Percentiles rank a stretch among this genome's conserved stretches.
Conservation (phyloP, 2,797 vertebrate genomes). For the Lutjanus argentimaculatus region DNA sequence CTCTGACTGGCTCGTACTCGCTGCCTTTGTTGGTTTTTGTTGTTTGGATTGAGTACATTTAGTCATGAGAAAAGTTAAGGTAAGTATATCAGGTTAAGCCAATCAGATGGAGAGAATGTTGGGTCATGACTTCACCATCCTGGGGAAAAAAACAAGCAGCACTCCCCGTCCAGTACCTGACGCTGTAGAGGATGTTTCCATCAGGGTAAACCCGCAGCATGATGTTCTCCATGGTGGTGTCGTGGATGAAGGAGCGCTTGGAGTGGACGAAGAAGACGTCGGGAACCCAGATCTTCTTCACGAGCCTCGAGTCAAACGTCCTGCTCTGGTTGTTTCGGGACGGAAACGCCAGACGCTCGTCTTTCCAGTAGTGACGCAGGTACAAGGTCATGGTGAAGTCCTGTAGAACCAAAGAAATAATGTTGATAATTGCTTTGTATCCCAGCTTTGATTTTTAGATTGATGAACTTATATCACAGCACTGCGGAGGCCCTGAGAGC, state of each 20-base stretch:
- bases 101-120: too few species aligned
- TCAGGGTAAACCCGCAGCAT: constrained; percentile 92
- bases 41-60: too few species aligned
- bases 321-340: constrained; percentile 91
- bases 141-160: too few species aligned
- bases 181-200: constrained; percentile 92
- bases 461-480: background rate
- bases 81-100: too few species aligned
- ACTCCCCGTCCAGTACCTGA: constrained; percentile 84
- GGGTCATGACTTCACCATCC: too few species aligned
- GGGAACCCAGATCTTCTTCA: constrained; percentile 94
- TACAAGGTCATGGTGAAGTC: constrained; percentile 96
- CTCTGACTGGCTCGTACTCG: too few species aligned
- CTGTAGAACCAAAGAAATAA: constrained; percentile 64
- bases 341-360: constrained; percentile 91
- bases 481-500: too few species aligned
- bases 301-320: constrained; percentile 92
- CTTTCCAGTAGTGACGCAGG: constrained; percentile 95
- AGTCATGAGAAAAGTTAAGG: too few species aligned
- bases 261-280: constrained; percentile 95
- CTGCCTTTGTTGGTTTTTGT: too few species aligned
- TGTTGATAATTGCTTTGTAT: background rate
- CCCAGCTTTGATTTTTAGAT: background rate
- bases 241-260: constrained; percentile 94
- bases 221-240: constrained; percentile 92